Conservation (phyloP, 2,888 invertebrate genomes). For the Scaeva pyrastri region DNA sequence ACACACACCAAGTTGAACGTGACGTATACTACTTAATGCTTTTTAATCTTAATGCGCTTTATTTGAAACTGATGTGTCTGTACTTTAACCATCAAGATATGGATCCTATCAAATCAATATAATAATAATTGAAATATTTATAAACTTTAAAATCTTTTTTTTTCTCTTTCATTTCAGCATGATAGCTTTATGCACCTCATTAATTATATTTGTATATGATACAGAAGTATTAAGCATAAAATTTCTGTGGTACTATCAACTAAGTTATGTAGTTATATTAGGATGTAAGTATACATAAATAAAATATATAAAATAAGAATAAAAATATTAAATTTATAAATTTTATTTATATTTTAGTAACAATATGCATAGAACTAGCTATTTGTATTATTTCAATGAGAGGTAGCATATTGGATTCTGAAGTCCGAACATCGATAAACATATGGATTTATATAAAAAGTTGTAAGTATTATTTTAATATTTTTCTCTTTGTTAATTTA, state of each 20-base stretch:
- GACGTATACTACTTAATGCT: no score
- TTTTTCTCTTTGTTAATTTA: constrained; percentile 32
- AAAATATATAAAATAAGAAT: neutral
- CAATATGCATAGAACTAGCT: constrained; percentile 88
- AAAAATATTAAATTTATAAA: neutral
- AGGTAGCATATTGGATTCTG: constrained; percentile 92
- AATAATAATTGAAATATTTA: neutral
- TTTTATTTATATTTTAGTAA: constrained; percentile 80
- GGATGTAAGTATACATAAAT: constrained; percentile 81
- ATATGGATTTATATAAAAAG: constrained; percentile 91
- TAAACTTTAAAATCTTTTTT: neutral
- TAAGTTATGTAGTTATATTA: constrained; percentile 83
- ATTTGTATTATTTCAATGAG: constrained; percentile 91
- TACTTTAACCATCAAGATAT: neutral
- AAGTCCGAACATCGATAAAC: constrained; percentile 90
- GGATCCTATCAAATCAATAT: neutral
- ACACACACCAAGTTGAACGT: no score
- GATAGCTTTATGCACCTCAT: constrained; percentile 82
- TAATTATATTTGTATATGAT: constrained; percentile 82
- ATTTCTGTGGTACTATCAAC: constrained; percentile 83
- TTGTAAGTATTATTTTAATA: constrained; percentile 85
- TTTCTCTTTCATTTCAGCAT: constrained; percentile 79
- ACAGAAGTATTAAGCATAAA: constrained; percentile 82
- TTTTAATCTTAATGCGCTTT: no score
- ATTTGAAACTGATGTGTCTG: no score